These are phyloP conservation scores for Drosophila hawaiiensis DNA, from an alignment of 2,888 invertebrate species.

Conservation along the genomic window DNA sequence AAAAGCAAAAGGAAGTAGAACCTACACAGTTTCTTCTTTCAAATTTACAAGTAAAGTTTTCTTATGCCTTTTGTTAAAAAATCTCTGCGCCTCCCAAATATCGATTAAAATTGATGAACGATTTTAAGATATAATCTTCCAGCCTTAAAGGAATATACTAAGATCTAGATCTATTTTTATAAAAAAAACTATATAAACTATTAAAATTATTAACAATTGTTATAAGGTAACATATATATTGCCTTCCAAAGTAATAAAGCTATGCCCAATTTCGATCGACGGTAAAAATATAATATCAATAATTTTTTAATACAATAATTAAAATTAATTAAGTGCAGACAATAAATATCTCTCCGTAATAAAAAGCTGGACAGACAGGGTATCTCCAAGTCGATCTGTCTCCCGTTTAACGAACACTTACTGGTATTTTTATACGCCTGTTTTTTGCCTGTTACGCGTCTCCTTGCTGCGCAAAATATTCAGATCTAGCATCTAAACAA, in stretches of 20 bases:
- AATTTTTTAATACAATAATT: background rate
- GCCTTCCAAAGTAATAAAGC: background rate
- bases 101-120: background rate
- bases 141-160: background rate
- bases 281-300: background rate
- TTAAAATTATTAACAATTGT: background rate
- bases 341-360: background rate
- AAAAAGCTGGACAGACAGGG: background rate
- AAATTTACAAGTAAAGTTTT: too few species aligned
- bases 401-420: background rate
- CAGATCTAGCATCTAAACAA: slow-evolving; percentile 34
- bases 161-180: background rate
- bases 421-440: background rate
- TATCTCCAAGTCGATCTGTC: background rate
- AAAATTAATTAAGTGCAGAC: background rate
- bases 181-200: background rate
- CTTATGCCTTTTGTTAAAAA: too few species aligned
- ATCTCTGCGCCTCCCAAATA: background rate
- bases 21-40: background rate
- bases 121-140: too few species aligned
- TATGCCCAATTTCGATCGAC: background rate
- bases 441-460: slow-evolving; percentile 24
- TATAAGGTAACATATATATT: background rate
- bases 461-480: slow-evolving; percentile 30
- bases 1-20: background rate